phyloP scores from a whole-genome alignment of 2,797 vertebrate genomes.

The Darevskia nairensis region DNA sequence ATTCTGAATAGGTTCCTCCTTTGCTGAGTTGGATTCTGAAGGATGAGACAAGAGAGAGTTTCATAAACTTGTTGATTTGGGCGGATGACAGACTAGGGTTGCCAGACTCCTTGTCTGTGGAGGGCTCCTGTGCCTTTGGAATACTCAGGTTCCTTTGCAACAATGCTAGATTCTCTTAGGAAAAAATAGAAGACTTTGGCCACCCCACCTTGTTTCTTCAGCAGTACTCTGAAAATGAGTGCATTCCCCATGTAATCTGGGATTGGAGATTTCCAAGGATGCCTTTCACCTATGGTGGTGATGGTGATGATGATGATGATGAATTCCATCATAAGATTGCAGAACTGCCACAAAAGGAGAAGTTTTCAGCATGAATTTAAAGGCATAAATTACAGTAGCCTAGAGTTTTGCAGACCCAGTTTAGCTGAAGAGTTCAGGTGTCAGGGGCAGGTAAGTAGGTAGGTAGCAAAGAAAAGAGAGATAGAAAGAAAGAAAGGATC shows the following conservation, averaged over 20 bases:
- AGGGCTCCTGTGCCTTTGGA: not conserved
- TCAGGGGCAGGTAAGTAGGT: not conserved
- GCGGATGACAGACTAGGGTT: not conserved
- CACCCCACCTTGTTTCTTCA: not conserved
- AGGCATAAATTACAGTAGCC: not conserved
- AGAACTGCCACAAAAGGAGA: not conserved
- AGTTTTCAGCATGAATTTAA: not conserved
- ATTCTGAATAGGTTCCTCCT: conserved; percentile 26
- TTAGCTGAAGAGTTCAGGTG: not conserved
- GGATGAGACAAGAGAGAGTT: conserved; percentile 31
- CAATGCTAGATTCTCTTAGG: too few relatives aligned
- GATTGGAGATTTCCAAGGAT: not conserved
- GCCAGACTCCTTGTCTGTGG: too few relatives aligned
- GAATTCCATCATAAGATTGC: too few relatives aligned
- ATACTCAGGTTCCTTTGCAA: not conserved
- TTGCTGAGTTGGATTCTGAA: conserved; percentile 57
- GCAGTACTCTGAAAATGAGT: not conserved
- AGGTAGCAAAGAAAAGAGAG: too few relatives aligned
- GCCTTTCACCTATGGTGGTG: not conserved
- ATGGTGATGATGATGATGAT: not conserved
- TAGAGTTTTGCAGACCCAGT: not conserved
- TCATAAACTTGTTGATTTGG: not conserved
- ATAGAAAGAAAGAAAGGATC: not conserved
- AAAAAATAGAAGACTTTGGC: not conserved
- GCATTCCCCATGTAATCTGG: not conserved